phyloP scores from a whole-genome alignment of 1,140 invertebrate genomes.

The Papilio glaucus region DNA sequence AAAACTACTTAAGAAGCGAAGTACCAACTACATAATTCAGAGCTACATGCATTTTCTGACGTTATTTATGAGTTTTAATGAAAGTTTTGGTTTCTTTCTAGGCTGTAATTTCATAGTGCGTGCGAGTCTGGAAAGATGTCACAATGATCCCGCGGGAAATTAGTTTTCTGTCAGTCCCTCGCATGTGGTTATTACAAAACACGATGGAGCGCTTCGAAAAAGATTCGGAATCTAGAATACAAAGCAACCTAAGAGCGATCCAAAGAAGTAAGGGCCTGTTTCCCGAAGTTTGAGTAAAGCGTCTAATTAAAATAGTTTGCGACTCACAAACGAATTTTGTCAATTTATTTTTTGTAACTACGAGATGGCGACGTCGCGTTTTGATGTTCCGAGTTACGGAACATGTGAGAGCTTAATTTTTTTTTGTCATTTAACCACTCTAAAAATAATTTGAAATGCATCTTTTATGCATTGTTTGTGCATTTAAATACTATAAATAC shows the following conservation, averaged over 20 bases:
- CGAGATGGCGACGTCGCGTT: too few relatives aligned
- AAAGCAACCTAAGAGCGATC: neutral
- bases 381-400: too few relatives aligned
- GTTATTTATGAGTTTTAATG: neutral
- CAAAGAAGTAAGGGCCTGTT: neutral
- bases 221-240: conserved; percentile 14
- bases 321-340: too few relatives aligned
- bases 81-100: conserved; percentile 16
- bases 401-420: too few relatives aligned
- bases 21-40: neutral
- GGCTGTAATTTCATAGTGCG: conserved; percentile 15
- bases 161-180: conserved; percentile 22
- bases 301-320: too few relatives aligned
- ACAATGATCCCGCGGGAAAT: conserved; percentile 11
- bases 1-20: neutral
- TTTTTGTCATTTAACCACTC: too few relatives aligned
- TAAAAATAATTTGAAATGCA: too few relatives aligned
- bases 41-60: neutral
- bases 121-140: conserved; percentile 27
- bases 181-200: conserved; percentile 27
- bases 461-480: too few relatives aligned
- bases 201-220: neutral
- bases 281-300: too few relatives aligned
- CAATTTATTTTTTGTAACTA: too few relatives aligned
- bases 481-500: too few relatives aligned